Evolutionary conservation across 2,888 invertebrate species (phyloP), one percentile per base, ranked within the genome.

Genomic region (Druceiella hillmani): DNA sequence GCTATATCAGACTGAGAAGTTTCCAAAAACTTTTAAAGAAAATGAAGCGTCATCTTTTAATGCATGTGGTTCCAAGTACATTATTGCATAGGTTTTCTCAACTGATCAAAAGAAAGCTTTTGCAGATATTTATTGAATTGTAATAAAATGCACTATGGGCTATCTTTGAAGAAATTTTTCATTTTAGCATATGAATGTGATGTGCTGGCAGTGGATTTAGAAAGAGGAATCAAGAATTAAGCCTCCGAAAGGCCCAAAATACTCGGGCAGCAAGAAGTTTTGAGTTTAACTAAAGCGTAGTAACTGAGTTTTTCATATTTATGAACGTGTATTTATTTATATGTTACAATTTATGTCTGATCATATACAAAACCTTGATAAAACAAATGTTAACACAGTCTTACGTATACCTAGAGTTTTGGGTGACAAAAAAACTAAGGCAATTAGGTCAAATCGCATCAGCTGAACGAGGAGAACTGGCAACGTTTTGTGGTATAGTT

Each of bases 221-320:
- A 14, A 49, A 49, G 13, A 46, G 47, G 33, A 48, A 49, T 33
- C 42, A 26, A 36, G 44, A 41, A 36, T 38, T 51, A 15, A 47
- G 50, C 36, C 43, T 50, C 28, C 28, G 46, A 47, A 50, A 48
- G 39, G 46, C 47, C 17, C 47, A 50, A 41, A 51, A 48, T 33
- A 50, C 49, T 33, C 48, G 43, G 38, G 48, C 47, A 36, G 48
- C 48, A 37, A 43, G 50, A 46, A 43, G 46, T 31, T 50, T 50
- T 45, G 48, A 45, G 30, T 51, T 49, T 17, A 50, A 50, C 45
- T 45, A 50, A 42, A 25, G 43, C 43, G 47, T 43, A 28, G 47
- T 50, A 36, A 36, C 26, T 41, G 33, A 44, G 22, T 47, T 47
- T 44, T 38, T 32, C 35, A 39, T 35, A 38, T n/a, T n/a, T n/a